A percentile compares a stretch with the other conserved stretches of the same genome.
phyloP scores from a whole-genome alignment of 2,113 vertebrate species.

The Notothenia rossii region DNA sequence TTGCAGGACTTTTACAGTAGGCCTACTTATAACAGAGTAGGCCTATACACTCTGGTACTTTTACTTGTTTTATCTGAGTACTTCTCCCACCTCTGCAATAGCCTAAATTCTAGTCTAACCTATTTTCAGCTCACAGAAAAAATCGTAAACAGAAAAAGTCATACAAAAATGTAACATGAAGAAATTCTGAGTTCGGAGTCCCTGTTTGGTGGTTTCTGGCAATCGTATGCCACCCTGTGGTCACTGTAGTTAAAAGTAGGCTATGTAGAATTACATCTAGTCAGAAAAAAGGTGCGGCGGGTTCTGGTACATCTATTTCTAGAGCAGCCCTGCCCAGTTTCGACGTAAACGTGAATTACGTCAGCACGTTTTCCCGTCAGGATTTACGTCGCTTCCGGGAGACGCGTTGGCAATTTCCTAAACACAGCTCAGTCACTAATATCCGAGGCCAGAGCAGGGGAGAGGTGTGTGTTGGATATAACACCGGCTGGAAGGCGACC shows the following conservation, averaged over 20 bases:
- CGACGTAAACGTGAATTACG: constrained; percentile 45
- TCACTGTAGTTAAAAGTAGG: neutral
- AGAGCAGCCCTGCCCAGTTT: constrained; percentile 6
- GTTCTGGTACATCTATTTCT: constrained; percentile 2
- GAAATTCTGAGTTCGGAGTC: neutral
- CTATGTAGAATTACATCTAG: neutral
- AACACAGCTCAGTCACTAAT: constrained; percentile 57
- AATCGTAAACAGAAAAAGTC: too few species aligned
- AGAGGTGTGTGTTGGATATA: constrained; percentile 23
- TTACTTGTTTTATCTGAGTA: too few species aligned
- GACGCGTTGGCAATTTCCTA: constrained; percentile 83
- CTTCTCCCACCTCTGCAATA: too few species aligned
- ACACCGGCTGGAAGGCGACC: constrained; percentile 18
- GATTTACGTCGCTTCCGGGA: constrained; percentile 77
- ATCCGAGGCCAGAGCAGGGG: constrained; percentile 25
- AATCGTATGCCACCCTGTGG: constrained; percentile 47
- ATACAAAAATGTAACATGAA: too few species aligned
- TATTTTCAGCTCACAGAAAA: too few species aligned
- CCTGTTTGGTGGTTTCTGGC: neutral
- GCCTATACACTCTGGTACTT: too few species aligned
- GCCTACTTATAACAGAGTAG: too few species aligned
- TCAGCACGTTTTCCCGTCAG: constrained; percentile 55
- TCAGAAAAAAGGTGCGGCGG: neutral
- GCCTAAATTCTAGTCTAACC: too few species aligned
- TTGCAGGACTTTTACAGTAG: too few species aligned